phyloP scores from a whole-genome alignment of 1,140 invertebrate genomes.

The Calycopis cecrops region DNA sequence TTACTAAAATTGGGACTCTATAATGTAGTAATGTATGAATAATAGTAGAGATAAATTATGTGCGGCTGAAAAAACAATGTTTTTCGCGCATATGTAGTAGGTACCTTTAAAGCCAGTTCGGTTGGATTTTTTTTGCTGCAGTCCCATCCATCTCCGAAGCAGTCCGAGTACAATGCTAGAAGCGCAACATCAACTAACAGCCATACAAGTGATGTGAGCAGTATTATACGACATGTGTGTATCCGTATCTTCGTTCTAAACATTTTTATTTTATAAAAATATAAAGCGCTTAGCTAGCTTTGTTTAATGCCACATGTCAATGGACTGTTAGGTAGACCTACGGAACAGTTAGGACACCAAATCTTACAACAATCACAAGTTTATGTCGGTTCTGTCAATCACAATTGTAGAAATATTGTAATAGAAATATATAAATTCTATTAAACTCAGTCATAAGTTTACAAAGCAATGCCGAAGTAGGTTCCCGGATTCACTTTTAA shows the following conservation, averaged over 20 bases:
- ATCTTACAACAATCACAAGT: slow-evolving; percentile 5
- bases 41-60: too few species aligned
- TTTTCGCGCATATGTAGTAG: slow-evolving; percentile 17
- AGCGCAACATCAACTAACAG: slow-evolving; percentile 94
- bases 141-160: slow-evolving; percentile 83
- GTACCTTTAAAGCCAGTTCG: slow-evolving; percentile 72
- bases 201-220: slow-evolving; percentile 96
- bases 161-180: slow-evolving; percentile 95
- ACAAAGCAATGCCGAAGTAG: slow-evolving; percentile 44
- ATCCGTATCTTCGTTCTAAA: slow-evolving; percentile 91
- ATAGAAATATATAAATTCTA: background rate
- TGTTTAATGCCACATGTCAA: slow-evolving; percentile 65
- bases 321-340: slow-evolving; percentile 41
- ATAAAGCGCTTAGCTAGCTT: slow-evolving; percentile 33
- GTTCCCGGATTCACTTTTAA: slow-evolving; percentile 53
- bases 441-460: slow-evolving; percentile 14
- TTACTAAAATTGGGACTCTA: too few species aligned
- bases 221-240: slow-evolving; percentile 95
- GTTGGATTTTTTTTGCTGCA: slow-evolving; percentile 75
- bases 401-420: background rate
- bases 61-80: background rate
- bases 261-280: slow-evolving; percentile 78
- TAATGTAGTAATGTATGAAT: too few species aligned
- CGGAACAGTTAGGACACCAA: slow-evolving; percentile 31
- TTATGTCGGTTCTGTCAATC: background rate